Evolutionary conservation across 2,888 invertebrate genomes (phyloP).

Genomic region (Heterodera filipjevi): DNA sequence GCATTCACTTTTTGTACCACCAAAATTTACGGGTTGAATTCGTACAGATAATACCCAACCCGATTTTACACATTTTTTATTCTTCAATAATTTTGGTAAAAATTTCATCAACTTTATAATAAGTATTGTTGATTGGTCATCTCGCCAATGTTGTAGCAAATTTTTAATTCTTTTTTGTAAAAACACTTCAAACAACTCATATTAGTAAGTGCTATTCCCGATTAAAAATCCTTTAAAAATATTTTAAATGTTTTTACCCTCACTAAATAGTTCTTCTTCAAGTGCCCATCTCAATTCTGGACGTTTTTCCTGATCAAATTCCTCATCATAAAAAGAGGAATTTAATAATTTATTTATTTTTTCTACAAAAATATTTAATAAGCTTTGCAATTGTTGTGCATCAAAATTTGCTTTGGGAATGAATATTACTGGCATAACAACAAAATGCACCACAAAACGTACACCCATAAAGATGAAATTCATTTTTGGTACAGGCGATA

Average conservation of each 20-base stretch:
- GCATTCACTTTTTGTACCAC: neutral
- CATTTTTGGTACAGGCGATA: neutral
- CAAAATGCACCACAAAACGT: neutral
- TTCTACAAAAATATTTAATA: neutral
- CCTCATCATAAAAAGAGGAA: neutral
- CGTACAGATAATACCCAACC: too few relatives aligned
- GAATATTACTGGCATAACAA: neutral
- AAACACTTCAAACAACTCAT: too few relatives aligned
- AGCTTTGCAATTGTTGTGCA: neutral
- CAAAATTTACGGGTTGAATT: too few relatives aligned
- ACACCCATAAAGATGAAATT: neutral
- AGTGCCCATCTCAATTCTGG: neutral
- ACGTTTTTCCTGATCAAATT: neutral
- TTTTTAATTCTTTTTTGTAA: too few relatives aligned
- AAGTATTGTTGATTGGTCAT: too few relatives aligned
- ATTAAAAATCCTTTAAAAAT: neutral
- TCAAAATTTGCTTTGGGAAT: neutral
- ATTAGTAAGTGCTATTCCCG: too few relatives aligned
- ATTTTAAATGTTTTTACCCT: neutral
- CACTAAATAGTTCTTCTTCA: neutral
- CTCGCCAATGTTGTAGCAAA: too few relatives aligned
- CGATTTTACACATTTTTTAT: too few relatives aligned
- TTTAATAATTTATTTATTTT: neutral
- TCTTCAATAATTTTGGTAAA: too few relatives aligned
- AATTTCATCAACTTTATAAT: too few relatives aligned